A percentile compares a stretch with the other conserved stretches of the same genome.
phyloP scores from a whole-genome alignment of 2,888 invertebrate species.

The Hypena proboscidalis region DNA sequence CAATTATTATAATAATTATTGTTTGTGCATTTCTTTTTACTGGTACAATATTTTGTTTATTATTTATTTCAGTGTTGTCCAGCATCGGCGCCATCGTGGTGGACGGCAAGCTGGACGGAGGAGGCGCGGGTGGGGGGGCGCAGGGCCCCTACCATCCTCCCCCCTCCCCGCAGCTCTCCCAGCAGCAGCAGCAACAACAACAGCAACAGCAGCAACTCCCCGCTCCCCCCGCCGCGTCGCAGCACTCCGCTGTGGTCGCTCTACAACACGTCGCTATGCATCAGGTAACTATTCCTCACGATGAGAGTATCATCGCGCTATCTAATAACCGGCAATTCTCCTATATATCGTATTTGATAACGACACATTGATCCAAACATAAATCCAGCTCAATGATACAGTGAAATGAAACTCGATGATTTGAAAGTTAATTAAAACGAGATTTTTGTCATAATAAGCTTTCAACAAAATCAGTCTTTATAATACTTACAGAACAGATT shows the following conservation, averaged over 20 bases:
- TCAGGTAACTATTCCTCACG: slow-evolving; percentile 54
- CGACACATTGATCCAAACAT: too few species aligned
- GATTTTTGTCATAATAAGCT: too few species aligned
- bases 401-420: too few species aligned
- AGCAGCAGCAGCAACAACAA: slow-evolving; percentile 2
- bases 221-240: slow-evolving; percentile 32
- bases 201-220: slow-evolving; percentile 48
- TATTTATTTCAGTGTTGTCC: slow-evolving; percentile 85
- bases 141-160: slow-evolving; percentile 67
- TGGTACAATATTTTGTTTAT: too few species aligned
- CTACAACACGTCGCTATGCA: slow-evolving; percentile 79
- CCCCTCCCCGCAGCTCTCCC: slow-evolving; percentile 23
- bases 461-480: too few species aligned
- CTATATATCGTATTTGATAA: too few species aligned
- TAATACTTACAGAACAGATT: too few species aligned
- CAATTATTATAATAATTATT: too few species aligned
- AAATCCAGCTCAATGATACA: too few species aligned
- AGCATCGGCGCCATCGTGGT: slow-evolving; percentile 93
- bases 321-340: too few species aligned
- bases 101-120: slow-evolving; percentile 91
- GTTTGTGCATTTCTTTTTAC: too few species aligned
- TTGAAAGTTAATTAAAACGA: too few species aligned
- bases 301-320: not conserved
- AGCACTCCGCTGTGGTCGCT: slow-evolving; percentile 66
- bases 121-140: slow-evolving; percentile 42